Base-by-base conservation (phyloP, 2,113 vertebrate species). In the Gulo gulo region DNA sequence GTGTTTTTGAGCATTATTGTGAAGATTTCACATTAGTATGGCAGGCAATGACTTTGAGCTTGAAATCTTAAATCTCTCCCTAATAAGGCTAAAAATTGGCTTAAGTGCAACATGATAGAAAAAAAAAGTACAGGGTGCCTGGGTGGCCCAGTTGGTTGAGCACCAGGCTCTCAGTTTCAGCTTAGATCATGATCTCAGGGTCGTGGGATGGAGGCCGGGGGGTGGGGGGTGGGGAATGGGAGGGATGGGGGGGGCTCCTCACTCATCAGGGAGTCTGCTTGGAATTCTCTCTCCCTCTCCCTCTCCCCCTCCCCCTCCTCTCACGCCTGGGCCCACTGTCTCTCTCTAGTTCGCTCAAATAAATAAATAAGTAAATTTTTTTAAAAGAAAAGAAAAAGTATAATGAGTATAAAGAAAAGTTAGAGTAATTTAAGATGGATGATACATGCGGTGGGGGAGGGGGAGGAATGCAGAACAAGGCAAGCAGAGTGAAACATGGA, bases 11-110 rank as follows among this genome's bases (percentile, higher is more conserved):
- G 23, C 34, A 87, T 63, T 82, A 65, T 47, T 86, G 20, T 21
- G 85, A 24, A 91, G 23, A 91, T 91, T 97, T 95, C 61, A 57
- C 29, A 79, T 94, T 95, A 59, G 16, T 85, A 67, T 39, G 65
- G 34, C 55, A 57, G 13, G 31, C 21, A 86, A 67, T 42, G 26
- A 57, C 69, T 97, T 92, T 86, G 36, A 73, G 61, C 86, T 92
- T 84, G 55, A 90, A 88, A 94, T 63, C 36, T 67, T 79, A 39
- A 79, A 39, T 83, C 47, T 83, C 61, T 94, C 93, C 36, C n/a
- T 39, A 96, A 34, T 39, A 81, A 36, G 63, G 31, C n/a, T 80
- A n/a, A 15, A 93, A 89, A 83, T 3, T 57, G 21, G 42, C 36
- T 91, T 92, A 84, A 92, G 89, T 78, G 15, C 55, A 78, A 26